phyloP scores from a whole-genome alignment of 2,888 invertebrate genomes.

The Agrotis puta region DNA sequence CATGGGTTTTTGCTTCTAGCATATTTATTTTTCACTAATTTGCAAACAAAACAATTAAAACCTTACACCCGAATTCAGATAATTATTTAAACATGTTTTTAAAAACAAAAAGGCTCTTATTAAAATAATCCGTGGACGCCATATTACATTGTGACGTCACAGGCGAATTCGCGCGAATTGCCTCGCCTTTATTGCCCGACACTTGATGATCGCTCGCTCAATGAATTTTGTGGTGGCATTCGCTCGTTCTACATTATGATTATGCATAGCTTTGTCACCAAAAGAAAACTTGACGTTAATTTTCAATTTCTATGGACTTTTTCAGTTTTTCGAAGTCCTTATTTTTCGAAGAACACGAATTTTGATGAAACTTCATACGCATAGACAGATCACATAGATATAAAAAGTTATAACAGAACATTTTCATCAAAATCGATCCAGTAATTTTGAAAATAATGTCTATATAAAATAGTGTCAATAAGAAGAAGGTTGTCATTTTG shows the following conservation, averaged over 20 bases:
- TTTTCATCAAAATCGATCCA: no score
- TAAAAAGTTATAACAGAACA: no score
- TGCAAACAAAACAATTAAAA: neutral
- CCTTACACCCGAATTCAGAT: neutral
- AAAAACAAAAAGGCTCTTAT: constrained; percentile 10
- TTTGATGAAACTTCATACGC: no score
- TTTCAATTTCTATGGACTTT: neutral
- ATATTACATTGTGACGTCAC: constrained; percentile 37
- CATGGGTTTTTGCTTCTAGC: no score
- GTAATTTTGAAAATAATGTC: no score
- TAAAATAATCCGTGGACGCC: constrained; percentile 20
- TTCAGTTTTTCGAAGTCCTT: no score
- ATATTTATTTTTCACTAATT: no score
- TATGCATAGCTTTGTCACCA: neutral
- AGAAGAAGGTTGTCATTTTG: no score
- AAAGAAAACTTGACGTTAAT: neutral
- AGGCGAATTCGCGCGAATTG: constrained; percentile 22
- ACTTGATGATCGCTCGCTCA: constrained; percentile 36
- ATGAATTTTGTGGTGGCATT: constrained; percentile 44
- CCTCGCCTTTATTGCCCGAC: constrained; percentile 36
- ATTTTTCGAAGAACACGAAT: no score
- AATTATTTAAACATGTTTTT: constrained; percentile 2
- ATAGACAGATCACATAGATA: no score
- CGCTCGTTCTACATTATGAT: neutral
- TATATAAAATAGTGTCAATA: no score